A percentile compares a stretch with the other conserved stretches of the same genome.
phyloP scores from a whole-genome alignment of 1,140 invertebrate species.

The Chironomus striatipennis region DNA sequence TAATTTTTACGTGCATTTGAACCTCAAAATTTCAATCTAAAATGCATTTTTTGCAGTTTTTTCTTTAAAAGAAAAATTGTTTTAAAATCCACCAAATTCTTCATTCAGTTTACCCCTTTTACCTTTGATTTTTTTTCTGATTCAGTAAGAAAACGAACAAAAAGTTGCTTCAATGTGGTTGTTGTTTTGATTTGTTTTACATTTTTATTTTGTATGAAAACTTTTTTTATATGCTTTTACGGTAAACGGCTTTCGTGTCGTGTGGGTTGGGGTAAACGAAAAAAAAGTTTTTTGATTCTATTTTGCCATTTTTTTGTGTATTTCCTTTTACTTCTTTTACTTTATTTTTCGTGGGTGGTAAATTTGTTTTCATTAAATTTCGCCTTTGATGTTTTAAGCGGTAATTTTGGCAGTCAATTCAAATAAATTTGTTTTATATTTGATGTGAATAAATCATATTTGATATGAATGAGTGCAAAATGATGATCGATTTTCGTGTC shows the following conservation, averaged over 20 bases:
- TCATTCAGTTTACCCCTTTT: too few species aligned
- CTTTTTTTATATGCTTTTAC: neutral
- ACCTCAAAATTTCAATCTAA: too few species aligned
- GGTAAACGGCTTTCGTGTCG: conserved; percentile 11
- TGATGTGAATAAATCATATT: neutral
- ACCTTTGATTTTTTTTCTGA: too few species aligned
- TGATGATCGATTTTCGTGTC: too few species aligned
- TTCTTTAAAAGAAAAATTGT: too few species aligned
- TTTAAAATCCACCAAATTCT: too few species aligned
- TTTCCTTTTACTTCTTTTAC: neutral
- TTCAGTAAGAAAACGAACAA: too few species aligned
- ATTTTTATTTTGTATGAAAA: neutral
- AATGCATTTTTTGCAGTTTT: too few species aligned
- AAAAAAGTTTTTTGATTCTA: too few species aligned
- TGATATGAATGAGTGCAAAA: too few species aligned
- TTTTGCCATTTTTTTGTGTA: neutral
- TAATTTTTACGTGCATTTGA: too few species aligned
- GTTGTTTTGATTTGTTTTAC: conserved; percentile 4
- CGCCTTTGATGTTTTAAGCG: neutral
- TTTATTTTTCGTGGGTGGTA: neutral
- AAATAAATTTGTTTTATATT: conserved; percentile 10
- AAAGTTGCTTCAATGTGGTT: neutral
- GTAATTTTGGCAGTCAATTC: conserved; percentile 12
- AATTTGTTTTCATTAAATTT: conserved; percentile 9
- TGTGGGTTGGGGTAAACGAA: neutral